Percentiles rank a stretch among this genome's conserved stretches.
phyloP scores from a whole-genome alignment of 2,113 vertebrate genomes.

The Oceanites oceanicus region DNA sequence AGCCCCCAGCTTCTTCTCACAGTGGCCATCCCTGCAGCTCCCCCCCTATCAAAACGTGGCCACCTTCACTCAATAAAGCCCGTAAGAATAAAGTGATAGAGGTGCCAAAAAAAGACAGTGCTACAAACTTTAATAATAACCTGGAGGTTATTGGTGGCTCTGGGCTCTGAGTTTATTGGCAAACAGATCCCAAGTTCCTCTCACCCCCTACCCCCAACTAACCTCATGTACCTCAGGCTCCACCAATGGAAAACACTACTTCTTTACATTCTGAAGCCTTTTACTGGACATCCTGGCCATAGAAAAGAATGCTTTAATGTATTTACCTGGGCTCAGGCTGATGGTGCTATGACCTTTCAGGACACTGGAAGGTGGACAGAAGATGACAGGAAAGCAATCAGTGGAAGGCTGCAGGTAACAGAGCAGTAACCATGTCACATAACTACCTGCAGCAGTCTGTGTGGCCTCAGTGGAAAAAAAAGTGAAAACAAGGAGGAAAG shows the following conservation, averaged over 20 bases:
- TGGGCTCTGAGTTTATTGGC: background rate
- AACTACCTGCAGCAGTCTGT: background rate
- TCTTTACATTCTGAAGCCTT: background rate
- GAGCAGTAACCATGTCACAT: background rate
- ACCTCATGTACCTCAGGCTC: background rate
- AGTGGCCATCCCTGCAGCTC: background rate
- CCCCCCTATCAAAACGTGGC: background rate
- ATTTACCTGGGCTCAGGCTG: background rate
- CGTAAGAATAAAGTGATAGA: background rate
- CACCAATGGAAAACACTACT: background rate
- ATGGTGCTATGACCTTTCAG: background rate
- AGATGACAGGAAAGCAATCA: background rate
- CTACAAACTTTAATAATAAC: background rate
- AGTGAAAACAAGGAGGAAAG: background rate
- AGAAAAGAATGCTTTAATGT: background rate
- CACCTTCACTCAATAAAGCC: background rate
- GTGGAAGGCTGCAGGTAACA: background rate
- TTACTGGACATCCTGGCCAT: background rate
- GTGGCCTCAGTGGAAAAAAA: background rate
- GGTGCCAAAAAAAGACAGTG: background rate
- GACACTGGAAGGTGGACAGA: background rate
- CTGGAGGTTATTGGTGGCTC: background rate
- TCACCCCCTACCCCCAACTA: background rate
- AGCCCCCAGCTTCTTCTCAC: background rate
- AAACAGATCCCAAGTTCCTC: background rate